Evolutionary conservation across 2,888 invertebrate genomes (phyloP), one percentile per base, ranked within the genome.

Genomic region (Archips crataeganus): DNA sequence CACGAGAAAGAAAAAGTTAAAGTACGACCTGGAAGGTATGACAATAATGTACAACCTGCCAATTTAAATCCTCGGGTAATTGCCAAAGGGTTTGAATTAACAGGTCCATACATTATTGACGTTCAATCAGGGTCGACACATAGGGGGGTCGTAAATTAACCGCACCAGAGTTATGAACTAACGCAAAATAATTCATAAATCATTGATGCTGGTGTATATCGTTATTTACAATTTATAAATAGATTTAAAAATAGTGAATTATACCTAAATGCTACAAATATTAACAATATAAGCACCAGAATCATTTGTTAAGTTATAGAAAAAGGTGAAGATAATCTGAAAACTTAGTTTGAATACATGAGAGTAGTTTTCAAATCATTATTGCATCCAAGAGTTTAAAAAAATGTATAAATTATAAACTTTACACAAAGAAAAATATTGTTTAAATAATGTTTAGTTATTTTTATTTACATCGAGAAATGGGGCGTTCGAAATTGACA

Each of bases 221-320:
- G 85, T 90, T 93, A 93, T 93, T 87, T 93, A 93, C 93, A 93
- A 84, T 85, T 39, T 6, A 81, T 82, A 84, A 82, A 81, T 79
- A 81, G 78, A 83, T 79, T 75, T 72, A 82, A 81, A 83, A 81
- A 77, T 76, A 75, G 75, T 80, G 78, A 75, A 74, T 78, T 76
- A 77, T 76, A 75, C 77, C 76, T 80, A 65, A 59, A 42, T 6
- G 59, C 64, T 70, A 65, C 76, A 81, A 77, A 81, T 81, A 79
- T 82, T 84, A 83, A 75, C 79, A 76, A 77, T 79, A 78, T 10
- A 83, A 90, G 89, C 90, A 91, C 90, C 91, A 84, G 79, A 77
- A 71, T 71, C 15, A 51, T 49, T 39, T n/a, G n/a, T 15, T n/a
- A 42, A 36, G 23, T 36, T 11, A 39, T 61, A 45, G 23, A 5